Conservation (phyloP, 2,113 vertebrate species). For the Peucedramus taeniatus region DNA sequence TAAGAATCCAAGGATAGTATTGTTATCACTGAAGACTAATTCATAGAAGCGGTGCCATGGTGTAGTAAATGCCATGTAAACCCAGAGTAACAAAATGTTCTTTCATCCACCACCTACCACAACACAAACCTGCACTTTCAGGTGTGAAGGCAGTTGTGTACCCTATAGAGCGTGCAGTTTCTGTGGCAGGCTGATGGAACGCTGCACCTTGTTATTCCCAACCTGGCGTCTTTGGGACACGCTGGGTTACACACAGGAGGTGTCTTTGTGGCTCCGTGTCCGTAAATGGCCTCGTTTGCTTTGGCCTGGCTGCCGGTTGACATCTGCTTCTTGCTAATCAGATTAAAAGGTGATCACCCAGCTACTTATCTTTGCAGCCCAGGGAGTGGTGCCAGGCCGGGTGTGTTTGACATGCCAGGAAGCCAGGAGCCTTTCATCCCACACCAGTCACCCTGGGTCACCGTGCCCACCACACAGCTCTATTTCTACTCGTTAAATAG, state of each 20-base stretch:
- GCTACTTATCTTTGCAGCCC: background rate
- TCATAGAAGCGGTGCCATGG: background rate
- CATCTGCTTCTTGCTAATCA: constrained; percentile 17
- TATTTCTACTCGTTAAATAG: constrained; percentile 25
- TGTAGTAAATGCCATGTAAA: background rate
- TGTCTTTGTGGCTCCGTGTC: background rate
- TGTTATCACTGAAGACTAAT: background rate
- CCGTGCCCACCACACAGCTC: background rate
- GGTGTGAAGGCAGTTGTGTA: background rate
- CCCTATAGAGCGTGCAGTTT: fast-evolving
- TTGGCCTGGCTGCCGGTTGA: background rate
- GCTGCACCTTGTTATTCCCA: background rate
- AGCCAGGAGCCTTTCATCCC: background rate
- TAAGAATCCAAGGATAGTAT: background rate
- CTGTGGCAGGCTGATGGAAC: background rate
- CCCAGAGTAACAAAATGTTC: background rate
- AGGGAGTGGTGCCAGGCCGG: background rate
- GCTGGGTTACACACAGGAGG: background rate
- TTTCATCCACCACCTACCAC: background rate
- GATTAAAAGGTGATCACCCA: constrained; percentile 20
- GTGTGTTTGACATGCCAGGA: background rate
- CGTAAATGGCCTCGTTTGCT: background rate
- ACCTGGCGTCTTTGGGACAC: fast-evolving
- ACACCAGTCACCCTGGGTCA: background rate
- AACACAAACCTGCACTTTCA: background rate